Base-by-base conservation (phyloP, 2,888 invertebrate species). In the Ormyrus thymus region DNA sequence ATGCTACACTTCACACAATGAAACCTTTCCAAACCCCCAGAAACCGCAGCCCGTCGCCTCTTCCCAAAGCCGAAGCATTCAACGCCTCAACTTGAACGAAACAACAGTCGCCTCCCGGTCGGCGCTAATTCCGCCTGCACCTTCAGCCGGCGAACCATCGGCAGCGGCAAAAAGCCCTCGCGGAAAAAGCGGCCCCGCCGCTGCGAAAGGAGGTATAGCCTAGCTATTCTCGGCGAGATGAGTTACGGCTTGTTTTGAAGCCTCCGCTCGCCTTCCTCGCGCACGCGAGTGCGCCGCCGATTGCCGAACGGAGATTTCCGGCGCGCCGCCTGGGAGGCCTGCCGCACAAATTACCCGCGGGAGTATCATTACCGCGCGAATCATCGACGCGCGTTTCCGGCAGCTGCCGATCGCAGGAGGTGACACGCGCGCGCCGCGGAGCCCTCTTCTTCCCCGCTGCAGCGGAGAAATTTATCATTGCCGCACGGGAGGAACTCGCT, bases 171-270 rank as follows among this genome's bases (percentile, higher is more conserved):
- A 29, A 29, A 29, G 29, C 29, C 29, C 29, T 29, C 29, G 29
- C 29, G 29, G 29, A 29, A 69, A 58, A 68, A 13, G 15, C 43
- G n/a, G 55, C 1, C 3, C 29, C 4, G 29, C 1, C 11, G 58
- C 46, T 8, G n/a, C 29, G n/a, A 72, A 69, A 70, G 66, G 51
- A 59, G 15, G 58, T 9, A 13, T 15, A 10, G 4, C 50, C 7
- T 59, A 5, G 74, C 74, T 66, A 74, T 65, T 65, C 73, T 73
- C 64, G 53, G 81, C 78, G 78, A 82, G 80, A 83, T 86, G 84
- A 86, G 82, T 86, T 85, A 86, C 85, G 83, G 80, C 84, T 84
- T 84, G 84, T 85, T 84, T 83, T 82, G 65, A 81, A 82, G 82
- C 81, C 79, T 75, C 68, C 81, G 8, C 51, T 9, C 59, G 45